phyloP scores from a whole-genome alignment of 2,113 vertebrate species.

The Peromyscus polionotus region DNA sequence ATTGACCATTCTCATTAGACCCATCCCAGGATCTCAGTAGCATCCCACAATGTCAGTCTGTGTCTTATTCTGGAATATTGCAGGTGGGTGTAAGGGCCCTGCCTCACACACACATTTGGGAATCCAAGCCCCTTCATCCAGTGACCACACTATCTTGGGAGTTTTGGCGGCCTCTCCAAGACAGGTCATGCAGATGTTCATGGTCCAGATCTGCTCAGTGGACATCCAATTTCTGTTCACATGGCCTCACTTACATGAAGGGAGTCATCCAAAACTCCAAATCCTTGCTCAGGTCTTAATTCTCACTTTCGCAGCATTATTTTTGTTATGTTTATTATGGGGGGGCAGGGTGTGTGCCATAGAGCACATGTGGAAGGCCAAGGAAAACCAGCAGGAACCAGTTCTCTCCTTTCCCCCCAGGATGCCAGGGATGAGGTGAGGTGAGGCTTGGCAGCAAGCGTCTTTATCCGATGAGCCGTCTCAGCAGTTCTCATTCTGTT shows the following conservation, averaged over 20 bases:
- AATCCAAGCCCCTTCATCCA: neutral
- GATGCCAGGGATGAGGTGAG: neutral
- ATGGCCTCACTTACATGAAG: neutral
- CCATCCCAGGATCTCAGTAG: neutral
- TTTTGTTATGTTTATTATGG: neutral
- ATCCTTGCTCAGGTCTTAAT: too few species aligned
- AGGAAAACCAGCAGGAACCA: too few species aligned
- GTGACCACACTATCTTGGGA: neutral
- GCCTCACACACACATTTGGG: too few species aligned
- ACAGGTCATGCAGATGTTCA: neutral
- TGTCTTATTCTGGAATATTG: too few species aligned
- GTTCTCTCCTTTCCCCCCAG: neutral
- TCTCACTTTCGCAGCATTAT: neutral
- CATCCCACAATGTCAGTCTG: neutral
- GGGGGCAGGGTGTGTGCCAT: neutral
- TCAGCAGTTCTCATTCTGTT: neutral
- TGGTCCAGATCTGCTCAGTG: neutral
- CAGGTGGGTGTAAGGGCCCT: neutral
- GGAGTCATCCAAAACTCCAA: neutral
- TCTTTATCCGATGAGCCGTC: neutral
- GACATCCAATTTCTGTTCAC: neutral
- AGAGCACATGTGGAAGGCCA: neutral
- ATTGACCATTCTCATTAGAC: neutral
- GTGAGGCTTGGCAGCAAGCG: neutral
- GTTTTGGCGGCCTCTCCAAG: neutral